Evolutionary conservation across 2,113 vertebrate species (phyloP).

Genomic region (Oreocharis arfaki): DNA sequence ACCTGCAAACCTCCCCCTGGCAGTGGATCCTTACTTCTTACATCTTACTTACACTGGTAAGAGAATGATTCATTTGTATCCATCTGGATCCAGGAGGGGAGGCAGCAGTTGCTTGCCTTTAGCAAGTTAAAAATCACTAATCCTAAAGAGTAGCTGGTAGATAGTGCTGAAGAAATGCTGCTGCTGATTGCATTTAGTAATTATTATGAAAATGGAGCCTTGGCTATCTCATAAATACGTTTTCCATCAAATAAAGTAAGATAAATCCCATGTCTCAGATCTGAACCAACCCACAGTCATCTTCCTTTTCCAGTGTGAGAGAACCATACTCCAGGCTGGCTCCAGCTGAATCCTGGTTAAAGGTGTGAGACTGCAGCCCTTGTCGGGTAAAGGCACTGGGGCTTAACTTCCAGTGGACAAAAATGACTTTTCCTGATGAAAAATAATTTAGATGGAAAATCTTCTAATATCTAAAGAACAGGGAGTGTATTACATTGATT

Average conservation of each 20-base stretch:
- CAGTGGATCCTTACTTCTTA: too few species aligned
- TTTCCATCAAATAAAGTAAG: not conserved
- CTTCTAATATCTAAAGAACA: not conserved
- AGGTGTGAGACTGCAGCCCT: not conserved
- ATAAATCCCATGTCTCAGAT: not conserved
- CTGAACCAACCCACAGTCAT: not conserved
- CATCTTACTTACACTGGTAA: not conserved
- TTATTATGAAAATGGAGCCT: not conserved
- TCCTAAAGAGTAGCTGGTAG: not conserved
- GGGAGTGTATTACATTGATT: not conserved
- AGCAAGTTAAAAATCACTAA: not conserved
- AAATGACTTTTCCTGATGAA: not conserved
- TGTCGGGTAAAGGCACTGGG: accelerated
- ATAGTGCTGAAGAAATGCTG: not conserved
- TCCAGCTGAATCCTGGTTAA: not conserved
- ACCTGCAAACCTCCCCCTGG: not conserved
- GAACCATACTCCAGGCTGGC: not conserved
- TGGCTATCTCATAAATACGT: not conserved
- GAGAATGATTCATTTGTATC: not conserved
- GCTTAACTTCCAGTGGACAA: not conserved
- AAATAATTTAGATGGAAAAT: not conserved
- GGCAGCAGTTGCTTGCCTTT: not conserved
- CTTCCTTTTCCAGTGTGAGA: not conserved
- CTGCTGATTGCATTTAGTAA: not conserved
- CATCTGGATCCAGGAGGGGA: not conserved